Conservation (phyloP, 2,113 vertebrate genomes). For the Chaetorhynchus papuensis region DNA sequence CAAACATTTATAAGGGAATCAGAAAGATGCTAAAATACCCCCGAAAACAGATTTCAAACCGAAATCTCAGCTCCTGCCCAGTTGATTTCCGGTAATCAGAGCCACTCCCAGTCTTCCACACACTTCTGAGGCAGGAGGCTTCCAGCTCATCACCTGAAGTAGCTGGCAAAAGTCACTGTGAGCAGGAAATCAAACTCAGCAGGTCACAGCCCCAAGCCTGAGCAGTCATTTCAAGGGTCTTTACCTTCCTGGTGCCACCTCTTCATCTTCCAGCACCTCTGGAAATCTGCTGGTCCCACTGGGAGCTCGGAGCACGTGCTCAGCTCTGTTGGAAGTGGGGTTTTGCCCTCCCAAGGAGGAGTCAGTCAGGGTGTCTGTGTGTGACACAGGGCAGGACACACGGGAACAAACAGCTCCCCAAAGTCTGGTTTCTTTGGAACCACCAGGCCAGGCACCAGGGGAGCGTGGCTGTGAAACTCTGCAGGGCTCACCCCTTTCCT, state of each 20-base stretch:
- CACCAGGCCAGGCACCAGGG: fast-evolving
- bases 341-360: neutral
- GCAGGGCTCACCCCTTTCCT: neutral
- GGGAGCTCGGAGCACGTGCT: fast-evolving
- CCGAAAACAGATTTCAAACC: neutral
- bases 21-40: neutral
- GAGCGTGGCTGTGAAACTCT: fast-evolving
- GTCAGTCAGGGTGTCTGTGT: neutral
- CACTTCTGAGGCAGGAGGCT: neutral
- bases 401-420: neutral
- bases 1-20: neutral
- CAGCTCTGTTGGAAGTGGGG: fast-evolving
- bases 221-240: neutral
- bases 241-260: neutral
- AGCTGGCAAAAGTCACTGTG: neutral
- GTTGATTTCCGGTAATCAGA: neutral
- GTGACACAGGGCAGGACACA: neutral
- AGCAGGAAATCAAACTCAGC: neutral
- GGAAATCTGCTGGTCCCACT: neutral
- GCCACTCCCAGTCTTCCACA: neutral
- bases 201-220: neutral
- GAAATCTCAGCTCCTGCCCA: neutral
- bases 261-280: neutral
- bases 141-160: neutral
- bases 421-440: neutral